Evolutionary conservation across 2,113 vertebrate species (phyloP), one percentile per base, ranked within the genome.

Genomic region (Rhynchopsitta pachyrhyncha): DNA sequence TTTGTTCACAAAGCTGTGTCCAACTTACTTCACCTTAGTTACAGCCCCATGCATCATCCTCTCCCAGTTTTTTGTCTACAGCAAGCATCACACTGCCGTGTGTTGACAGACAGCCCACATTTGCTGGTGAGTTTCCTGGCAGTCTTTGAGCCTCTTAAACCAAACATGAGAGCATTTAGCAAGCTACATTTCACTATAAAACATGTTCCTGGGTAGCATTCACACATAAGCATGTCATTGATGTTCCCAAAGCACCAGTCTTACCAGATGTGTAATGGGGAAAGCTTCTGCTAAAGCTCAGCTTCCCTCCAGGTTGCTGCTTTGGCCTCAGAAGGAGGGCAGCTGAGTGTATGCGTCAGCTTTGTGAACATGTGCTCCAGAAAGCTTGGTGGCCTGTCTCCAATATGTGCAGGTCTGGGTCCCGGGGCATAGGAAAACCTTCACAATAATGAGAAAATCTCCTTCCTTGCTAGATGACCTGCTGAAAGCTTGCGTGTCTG

Each of bases 51-150:
- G 50, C 33, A 15, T 63, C 70, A 17, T 12, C 33, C 29, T 42
- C 31, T n/a, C 74, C n/a, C 4, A 2, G 1, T 22, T 12, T 60
- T 66, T 57, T 62, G 3, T 15, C 47, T 25, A 0, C n/a, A 1
- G 0, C 55, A 53, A 16, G 25, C 53, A 57, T 7, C 23, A 23
- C 17, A 1, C 25, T 39, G 39, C 44, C 7, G 7, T 4, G 16
- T 22, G 39, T 27, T 4, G 3, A 17, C 6, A 57, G 57, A 63
- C 27, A 68, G 39, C 29, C 42, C 19, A 1, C 0, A 2, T 19
- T 49, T 46, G 42, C 60, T 63, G 69, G 16, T 41, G 49, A 67
- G 41, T 22, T 70, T 64, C 6, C 39, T 59, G 49, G 11, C 25
- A 77, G 33, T 1, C 44, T 41, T 57, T 10, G 68, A 75, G 50